Conservation (phyloP, 2,888 invertebrate species). For the Thecocarcelia acutangulata region DNA sequence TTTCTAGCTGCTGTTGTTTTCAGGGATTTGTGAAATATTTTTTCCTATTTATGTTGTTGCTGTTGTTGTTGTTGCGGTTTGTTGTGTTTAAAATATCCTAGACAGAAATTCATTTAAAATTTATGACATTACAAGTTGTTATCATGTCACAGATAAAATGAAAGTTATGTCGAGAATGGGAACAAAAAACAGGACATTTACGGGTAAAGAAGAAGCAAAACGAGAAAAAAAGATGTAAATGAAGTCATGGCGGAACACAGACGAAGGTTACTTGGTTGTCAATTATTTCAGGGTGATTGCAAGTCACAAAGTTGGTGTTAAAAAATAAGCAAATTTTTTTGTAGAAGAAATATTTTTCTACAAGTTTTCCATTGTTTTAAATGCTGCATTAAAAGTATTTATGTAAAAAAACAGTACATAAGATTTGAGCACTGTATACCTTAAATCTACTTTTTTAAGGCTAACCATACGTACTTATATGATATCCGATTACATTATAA, state of each 20-base stretch:
- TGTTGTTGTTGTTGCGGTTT: constrained; percentile 39
- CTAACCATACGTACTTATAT: no score
- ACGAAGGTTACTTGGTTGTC: constrained; percentile 17
- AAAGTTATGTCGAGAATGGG: constrained; percentile 21
- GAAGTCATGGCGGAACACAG: not conserved
- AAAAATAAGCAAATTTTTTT: no score
- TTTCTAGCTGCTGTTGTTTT: constrained; percentile 18
- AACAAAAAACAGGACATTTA: not conserved
- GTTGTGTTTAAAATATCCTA: constrained; percentile 59
- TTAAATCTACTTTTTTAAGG: no score
- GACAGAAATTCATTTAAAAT: constrained; percentile 67
- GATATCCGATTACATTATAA: no score
- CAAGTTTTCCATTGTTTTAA: no score
- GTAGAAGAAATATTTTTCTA: no score
- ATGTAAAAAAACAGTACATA: no score
- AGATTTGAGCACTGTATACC: no score
- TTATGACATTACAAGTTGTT: constrained; percentile 65
- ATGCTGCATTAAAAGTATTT: not conserved
- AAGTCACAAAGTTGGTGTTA: not conserved
- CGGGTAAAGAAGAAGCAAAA: not conserved
- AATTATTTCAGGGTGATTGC: not conserved
- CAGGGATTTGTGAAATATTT: not conserved
- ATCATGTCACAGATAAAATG: constrained; percentile 60
- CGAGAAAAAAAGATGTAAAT: not conserved
- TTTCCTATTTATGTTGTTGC: constrained; percentile 33